Evolutionary conservation across 2,888 invertebrate genomes (phyloP), one percentile per base, ranked within the genome.

Genomic region (Nomada hirtipes): DNA sequence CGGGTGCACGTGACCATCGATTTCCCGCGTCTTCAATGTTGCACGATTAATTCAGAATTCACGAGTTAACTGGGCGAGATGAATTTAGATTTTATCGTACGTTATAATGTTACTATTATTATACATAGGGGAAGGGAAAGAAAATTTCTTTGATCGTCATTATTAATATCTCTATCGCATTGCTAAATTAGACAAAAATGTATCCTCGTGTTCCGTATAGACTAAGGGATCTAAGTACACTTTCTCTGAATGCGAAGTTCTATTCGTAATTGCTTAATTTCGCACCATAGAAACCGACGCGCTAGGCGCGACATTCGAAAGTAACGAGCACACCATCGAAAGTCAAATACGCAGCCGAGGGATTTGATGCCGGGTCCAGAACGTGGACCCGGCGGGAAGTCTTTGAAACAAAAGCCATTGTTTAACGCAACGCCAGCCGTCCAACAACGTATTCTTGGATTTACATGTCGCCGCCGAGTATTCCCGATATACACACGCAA

Each of bases 361-460:
- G 79, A 80, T 79, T 80, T 80, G 50, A 67, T 23, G 13, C 10
- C 1, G 59, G 11, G n/a, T 15, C 55, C 42, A 47, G 1, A 13
- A 29, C 53, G 2, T 15, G 47, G 59, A 26, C 26, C 72, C 59
- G 23, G n/a, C 23, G 59, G 73, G 82, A 59, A 70, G 57, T 70
- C 76, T 76, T 69, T 83, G 82, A 82, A 86, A 87, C 87, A 87
- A 87, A 87, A 88, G 87, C 76, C 87, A 87, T 87, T 87, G 87
- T 87, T 84, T 85, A 82, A 86, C 86, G 87, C 82, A 84, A 86
- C 82, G 76, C 65, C 79, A 52, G 53, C 78, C 78, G 86, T 82
- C 79, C 68, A 63, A 65, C 79, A 71, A 61, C 80, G 82, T 88
- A 87, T 84, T 84, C 88, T 69, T 59, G 84, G 86, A 87, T 87